phyloP scores from a whole-genome alignment of 2,888 invertebrate genomes.

The Euclidia mi region DNA sequence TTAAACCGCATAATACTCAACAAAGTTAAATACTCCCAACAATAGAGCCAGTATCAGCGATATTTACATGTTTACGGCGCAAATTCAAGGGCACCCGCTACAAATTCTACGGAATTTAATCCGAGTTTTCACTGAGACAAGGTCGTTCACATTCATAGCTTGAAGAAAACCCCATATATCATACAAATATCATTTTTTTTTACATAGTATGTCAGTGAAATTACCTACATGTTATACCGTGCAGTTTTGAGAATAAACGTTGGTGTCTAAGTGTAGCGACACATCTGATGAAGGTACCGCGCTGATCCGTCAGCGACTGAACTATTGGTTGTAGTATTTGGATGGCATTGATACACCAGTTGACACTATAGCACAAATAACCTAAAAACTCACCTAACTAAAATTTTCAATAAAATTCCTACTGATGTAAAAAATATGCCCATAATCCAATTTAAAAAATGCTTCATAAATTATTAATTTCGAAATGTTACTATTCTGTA shows the following conservation, averaged over 20 bases:
- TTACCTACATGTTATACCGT: slow-evolving; percentile 21
- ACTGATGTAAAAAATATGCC: no score
- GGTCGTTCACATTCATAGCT: slow-evolving; percentile 20
- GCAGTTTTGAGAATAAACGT: slow-evolving; percentile 26
- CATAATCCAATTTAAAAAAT: no score
- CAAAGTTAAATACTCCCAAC: slow-evolving; percentile 20
- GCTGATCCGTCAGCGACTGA: no score
- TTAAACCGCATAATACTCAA: slow-evolving; percentile 18
- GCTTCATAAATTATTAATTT: no score
- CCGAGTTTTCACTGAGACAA: slow-evolving; percentile 22
- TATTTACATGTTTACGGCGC: slow-evolving; percentile 32
- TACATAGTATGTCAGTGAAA: slow-evolving; percentile 24
- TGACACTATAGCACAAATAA: no score
- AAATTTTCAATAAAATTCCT: no score
- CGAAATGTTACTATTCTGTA: no score
- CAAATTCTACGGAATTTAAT: slow-evolving; percentile 20
- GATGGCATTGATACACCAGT: no score
- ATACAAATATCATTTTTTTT: slow-evolving; percentile 25
- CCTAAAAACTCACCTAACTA: no score
- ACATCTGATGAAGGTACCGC: no score
- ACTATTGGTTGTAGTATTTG: no score
- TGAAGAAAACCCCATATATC: slow-evolving; percentile 25
- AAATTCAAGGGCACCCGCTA: slow-evolving; percentile 24
- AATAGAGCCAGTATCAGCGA: slow-evolving; percentile 32
- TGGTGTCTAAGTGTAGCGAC: slow-evolving; percentile 11